Conservation (phyloP, 2,113 vertebrate genomes). For the Atractosteus spatula region DNA sequence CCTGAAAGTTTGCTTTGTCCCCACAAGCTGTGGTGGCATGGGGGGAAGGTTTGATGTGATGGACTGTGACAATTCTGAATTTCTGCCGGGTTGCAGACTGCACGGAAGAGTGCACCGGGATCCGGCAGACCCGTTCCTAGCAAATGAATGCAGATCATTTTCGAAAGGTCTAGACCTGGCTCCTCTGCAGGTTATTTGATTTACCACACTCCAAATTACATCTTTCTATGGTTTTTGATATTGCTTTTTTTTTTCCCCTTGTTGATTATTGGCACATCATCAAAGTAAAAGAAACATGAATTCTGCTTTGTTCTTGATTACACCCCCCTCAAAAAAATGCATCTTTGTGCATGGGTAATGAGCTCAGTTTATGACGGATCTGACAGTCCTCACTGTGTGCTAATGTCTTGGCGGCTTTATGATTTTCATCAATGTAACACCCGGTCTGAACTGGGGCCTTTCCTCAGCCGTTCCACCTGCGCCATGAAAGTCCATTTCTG, state of each 20-base stretch:
- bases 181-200: not conserved
- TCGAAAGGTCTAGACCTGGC: not conserved
- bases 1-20: not conserved
- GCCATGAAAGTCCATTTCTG: not conserved
- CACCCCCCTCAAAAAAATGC: not conserved
- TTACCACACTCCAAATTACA: too few species aligned
- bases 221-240: too few species aligned
- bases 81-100: slow-evolving; percentile 10
- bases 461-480: not conserved
- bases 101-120: slow-evolving; percentile 15
- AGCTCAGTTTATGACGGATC: not conserved
- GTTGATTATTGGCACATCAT: too few species aligned
- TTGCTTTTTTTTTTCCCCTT: too few species aligned
- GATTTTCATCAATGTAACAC: not conserved
- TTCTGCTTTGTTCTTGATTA: too few species aligned
- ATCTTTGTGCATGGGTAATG: not conserved
- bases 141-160: not conserved
- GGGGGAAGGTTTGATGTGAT: slow-evolving; percentile 16
- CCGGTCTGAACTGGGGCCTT: not conserved
- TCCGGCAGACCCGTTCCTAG: not conserved
- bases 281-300: too few species aligned
- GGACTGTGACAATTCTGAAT: slow-evolving; percentile 21
- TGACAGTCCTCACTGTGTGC: not conserved
- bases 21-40: slow-evolving; percentile 8
- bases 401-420: not conserved